phyloP scores from a whole-genome alignment of 2,797 vertebrate genomes.

The Trematomus bernacchii region DNA sequence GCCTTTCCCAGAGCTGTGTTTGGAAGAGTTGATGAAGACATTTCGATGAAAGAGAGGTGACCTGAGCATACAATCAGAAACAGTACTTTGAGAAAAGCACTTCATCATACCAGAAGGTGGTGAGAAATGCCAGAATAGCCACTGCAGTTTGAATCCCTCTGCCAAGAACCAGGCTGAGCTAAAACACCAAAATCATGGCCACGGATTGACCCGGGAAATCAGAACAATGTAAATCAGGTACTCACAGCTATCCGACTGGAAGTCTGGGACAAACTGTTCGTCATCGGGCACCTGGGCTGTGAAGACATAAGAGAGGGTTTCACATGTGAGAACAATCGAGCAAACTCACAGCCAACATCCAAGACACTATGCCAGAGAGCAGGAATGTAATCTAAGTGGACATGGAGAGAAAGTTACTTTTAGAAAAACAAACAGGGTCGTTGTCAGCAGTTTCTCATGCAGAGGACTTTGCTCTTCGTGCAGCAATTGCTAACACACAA shows the following conservation, averaged over 20 bases:
- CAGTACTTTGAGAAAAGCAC: too few species aligned
- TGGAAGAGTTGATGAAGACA: conserved; percentile 27
- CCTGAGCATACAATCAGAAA: conserved; percentile 1
- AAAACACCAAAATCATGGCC: neutral
- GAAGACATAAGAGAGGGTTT: conserved; percentile 52
- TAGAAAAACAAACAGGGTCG: neutral
- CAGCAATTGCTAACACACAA: conserved; percentile 16
- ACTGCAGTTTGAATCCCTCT: neutral
- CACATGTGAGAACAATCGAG: conserved; percentile 5
- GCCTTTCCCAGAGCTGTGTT: conserved; percentile 45
- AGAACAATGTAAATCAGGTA: conserved; percentile 68
- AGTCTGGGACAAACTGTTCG: conserved; percentile 97
- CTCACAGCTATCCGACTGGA: conserved; percentile 96
- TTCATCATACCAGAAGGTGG: too few species aligned
- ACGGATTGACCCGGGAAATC: neutral
- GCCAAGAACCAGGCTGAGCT: neutral
- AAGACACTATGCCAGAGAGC: too few species aligned
- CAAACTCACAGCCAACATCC: neutral
- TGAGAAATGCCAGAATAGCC: neutral
- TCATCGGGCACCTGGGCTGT: conserved; percentile 95
- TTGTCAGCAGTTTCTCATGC: conserved; percentile 46
- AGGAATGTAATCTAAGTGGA: neutral
- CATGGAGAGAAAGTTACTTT: neutral
- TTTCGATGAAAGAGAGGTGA: neutral
- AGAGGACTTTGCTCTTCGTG: conserved; percentile 61